phyloP scores from a whole-genome alignment of 1,140 invertebrate genomes.

The Asbolus verrucosus region DNA sequence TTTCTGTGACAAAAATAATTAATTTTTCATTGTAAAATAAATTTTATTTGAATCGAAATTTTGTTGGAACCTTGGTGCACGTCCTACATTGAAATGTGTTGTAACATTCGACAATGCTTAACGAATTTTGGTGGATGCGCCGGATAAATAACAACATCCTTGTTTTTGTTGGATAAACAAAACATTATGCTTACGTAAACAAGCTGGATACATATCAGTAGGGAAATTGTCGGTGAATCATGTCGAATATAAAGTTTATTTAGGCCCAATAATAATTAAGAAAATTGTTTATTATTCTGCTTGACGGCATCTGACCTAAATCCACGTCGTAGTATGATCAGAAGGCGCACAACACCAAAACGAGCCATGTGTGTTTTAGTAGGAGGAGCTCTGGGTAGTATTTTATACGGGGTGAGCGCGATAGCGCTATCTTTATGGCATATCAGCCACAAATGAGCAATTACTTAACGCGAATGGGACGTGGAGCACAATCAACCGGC shows the following conservation, averaged over 20 bases:
- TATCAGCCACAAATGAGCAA: conserved; percentile 47
- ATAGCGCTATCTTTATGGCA: conserved; percentile 39
- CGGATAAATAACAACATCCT: conserved; percentile 24
- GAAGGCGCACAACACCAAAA: no score
- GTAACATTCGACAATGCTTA: no score
- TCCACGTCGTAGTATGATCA: not conserved
- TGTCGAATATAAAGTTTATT: not conserved
- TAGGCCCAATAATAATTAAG: conserved; percentile 10
- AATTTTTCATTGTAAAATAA: no score
- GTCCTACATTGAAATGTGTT: no score
- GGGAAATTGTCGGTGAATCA: conserved; percentile 8
- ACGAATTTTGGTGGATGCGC: conserved; percentile 31
- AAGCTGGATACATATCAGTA: not conserved
- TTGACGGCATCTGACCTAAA: not conserved
- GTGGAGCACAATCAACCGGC: conserved; percentile 4
- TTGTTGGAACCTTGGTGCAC: no score
- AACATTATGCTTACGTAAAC: conserved; percentile 8
- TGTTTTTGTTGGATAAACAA: conserved; percentile 16
- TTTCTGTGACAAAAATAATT: no score
- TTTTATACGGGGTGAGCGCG: conserved; percentile 31
- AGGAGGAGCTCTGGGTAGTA: conserved; percentile 21
- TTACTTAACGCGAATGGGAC: conserved; percentile 45
- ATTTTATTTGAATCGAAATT: no score
- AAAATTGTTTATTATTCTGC: conserved; percentile 12
- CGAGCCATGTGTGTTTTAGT: conserved; percentile 11